Conservation (phyloP, 2,888 invertebrate species). For the Steinernema scapterisci region DNA sequence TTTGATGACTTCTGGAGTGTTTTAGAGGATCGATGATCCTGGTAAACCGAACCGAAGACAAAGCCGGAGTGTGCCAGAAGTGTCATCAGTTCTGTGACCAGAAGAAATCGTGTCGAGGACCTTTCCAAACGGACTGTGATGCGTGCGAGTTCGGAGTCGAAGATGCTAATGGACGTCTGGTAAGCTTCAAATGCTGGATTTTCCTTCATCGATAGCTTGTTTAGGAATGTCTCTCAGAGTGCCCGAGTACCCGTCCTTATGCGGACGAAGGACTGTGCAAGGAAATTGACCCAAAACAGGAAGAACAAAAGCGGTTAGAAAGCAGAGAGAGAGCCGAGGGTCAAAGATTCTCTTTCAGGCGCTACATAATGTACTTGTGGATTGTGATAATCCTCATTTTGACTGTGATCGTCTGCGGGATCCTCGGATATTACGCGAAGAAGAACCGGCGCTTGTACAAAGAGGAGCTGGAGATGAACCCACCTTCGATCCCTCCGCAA, state of each 20-base stretch:
- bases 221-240: constrained; percentile 25
- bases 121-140: constrained; percentile 40
- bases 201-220: too few relatives aligned
- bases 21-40: constrained; percentile 5
- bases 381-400: constrained; percentile 24
- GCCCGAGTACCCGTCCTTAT: constrained; percentile 21
- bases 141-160: constrained; percentile 43
- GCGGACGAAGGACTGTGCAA: constrained; percentile 27
- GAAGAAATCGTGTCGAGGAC: constrained; percentile 47
- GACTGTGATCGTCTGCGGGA: constrained; percentile 3
- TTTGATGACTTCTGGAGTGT: constrained; percentile 14
- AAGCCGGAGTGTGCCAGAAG: constrained; percentile 37
- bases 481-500: constrained; percentile 47
- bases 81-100: constrained; percentile 52
- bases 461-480: constrained; percentile 18
- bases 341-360: background rate
- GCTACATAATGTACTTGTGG: background rate
- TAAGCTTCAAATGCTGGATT: too few relatives aligned
- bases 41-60: background rate
- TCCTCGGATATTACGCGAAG: constrained; percentile 26
- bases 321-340: too few relatives aligned
- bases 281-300: constrained; percentile 19
- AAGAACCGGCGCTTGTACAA: constrained; percentile 28
- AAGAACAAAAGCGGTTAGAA: constrained; percentile 32
- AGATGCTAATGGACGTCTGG: constrained; percentile 34